Base-by-base conservation (phyloP, 2,888 invertebrate species). In the Penaeus monodon region DNA sequence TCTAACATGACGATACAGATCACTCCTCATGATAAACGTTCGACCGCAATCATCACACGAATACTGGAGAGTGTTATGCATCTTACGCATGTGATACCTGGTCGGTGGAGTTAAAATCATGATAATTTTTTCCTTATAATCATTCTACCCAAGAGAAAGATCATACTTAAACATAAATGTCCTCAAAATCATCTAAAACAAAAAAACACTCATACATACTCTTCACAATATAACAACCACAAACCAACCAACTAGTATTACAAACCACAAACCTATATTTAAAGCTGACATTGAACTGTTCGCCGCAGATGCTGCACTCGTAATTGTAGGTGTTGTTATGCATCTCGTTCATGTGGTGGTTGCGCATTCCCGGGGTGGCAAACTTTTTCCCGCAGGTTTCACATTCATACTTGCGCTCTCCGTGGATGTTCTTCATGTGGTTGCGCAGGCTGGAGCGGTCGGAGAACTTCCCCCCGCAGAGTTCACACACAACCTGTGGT, bases 291-390 rank as follows among this genome's bases (percentile, higher is more conserved):
- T 85, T 79, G 73, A 86, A 86, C 64, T 86, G 82, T 33, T 86
- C 86, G 2, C 86, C 86, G 79, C 86, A 86, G 24, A 82, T n/a
- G 68, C 63, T 78, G 24, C 86, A 86, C 70, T 86, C 78, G 73
- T 86, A 86, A 68, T 78, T 82, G 64, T 86, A 86, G 29, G 86
- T 82, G 70, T 82, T 86, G 49, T 86, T 86, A 63, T 86, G 86
- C 81, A 86, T 86, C 27, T 86, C 86, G 64, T 86, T 86, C n/a
- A 82, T 82, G 81, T 86, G 86, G 33, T 86, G 86, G 57, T 86
- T 86, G 65, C 81, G 86, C 70, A 86, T 76, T 29, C 86, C 86
- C 27, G 70, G 86, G 1, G 82, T 82, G 27, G 86, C 86, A 86
- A 82, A 86, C 77, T 78, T 86, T 64, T 86, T 86, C 63, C 82